Evolutionary conservation across 1,140 invertebrate genomes (phyloP).

Genomic region (Eufriesea mexicana): DNA sequence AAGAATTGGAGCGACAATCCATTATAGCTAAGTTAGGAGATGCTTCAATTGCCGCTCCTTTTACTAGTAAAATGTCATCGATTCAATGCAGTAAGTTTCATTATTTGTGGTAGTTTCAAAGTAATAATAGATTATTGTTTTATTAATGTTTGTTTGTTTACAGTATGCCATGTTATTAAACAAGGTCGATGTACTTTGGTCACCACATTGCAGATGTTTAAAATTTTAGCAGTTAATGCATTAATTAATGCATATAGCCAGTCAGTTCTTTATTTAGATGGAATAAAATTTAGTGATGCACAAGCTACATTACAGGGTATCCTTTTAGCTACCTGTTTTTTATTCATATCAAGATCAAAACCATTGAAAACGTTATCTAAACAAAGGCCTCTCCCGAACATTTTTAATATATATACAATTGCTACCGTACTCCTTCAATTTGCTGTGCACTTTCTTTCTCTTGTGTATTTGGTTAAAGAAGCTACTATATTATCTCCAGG

Average conservation of each 20-base stretch:
- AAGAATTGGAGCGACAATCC: constrained; percentile 94
- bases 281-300: constrained; percentile 98
- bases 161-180: constrained; percentile 99
- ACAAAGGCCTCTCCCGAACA: constrained; percentile 97
- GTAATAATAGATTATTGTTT: not conserved
- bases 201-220: constrained; percentile 99
- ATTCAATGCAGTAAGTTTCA: constrained; percentile 94
- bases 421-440: constrained; percentile 98
- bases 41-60: constrained; percentile 99
- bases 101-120: constrained; percentile 6
- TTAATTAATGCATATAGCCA: constrained; percentile 99
- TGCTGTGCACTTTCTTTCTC: constrained; percentile 95
- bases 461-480: constrained; percentile 94
- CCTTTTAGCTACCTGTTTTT: constrained; percentile 96
- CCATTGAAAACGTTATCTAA: constrained; percentile 96
- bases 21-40: constrained; percentile 97
- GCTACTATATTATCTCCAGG: constrained; percentile 87
- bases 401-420: constrained; percentile 99
- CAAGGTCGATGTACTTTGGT: constrained; percentile 99
- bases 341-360: constrained; percentile 99
- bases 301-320: constrained; percentile 98
- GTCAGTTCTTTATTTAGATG: constrained; percentile 98
- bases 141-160: constrained; percentile 69
- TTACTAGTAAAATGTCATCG: constrained; percentile 98
- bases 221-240: constrained; percentile 99